Evolutionary conservation across 2,888 invertebrate species (phyloP), one percentile per base, ranked within the genome.

Genomic region (Tetrapedia diversipes): DNA sequence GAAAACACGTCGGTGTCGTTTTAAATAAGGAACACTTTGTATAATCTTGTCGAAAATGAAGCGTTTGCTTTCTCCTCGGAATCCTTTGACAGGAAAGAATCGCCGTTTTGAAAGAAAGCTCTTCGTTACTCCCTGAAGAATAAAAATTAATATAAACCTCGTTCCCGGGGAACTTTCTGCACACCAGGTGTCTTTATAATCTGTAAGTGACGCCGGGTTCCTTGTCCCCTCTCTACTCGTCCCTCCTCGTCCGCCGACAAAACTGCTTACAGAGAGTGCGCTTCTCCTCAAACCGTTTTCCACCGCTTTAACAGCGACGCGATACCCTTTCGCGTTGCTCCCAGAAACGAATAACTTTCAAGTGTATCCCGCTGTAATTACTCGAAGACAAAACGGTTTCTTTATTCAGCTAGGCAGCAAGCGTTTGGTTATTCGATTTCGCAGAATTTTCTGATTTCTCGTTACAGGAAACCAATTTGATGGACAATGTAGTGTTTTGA

Each of bases 181-280:
- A 60, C 47, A 41, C 39, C 64, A 41, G 51, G 41, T 68, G 51
- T 43, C 41, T 68, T 68, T 68, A 49, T 64, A 53, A 68, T 68
- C 51, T 51, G n/a, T 51, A 51, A 34, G 51, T 43, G 39, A 68
- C 68, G 68, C 34, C 32, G 51, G 53, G 32, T 43, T 63, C 53
- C 51, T 63, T 64, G 24, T 34, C 19, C 11, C 29, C 32, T 34
- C 32, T 6, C 32, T 45, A n/a, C 37, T 51, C 51, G n/a, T 10
- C 34, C 41, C 19, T 2, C 19, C 51, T 19, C 14, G n/a, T n/a
- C 11, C 22, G 47, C 24, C 45, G 24, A 64, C 41, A 32, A 63
- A 51, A 51, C 51, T 34, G 34, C 27, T 22, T 39, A 37, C 29
- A 49, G 22, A 37, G 19, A 29, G 37, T 32, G 11, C 51, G 8